Percentiles rank a stretch among this genome's conserved stretches.
These are phyloP conservation scores for Lasius platythorax DNA, from an alignment of 2,888 invertebrate genomes.

Conservation along the genomic window DNA sequence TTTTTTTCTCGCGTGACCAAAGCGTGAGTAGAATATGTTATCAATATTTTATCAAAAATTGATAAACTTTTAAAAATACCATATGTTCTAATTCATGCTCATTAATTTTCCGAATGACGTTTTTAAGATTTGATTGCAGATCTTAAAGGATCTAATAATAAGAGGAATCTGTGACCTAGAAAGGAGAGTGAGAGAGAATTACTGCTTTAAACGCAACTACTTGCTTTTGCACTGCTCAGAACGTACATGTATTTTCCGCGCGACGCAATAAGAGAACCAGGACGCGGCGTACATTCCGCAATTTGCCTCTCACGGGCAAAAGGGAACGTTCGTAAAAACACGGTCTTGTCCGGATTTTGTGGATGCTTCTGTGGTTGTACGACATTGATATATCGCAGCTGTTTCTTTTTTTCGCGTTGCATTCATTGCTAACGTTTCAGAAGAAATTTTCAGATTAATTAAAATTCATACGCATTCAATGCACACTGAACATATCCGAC, in stretches of 20 bases:
- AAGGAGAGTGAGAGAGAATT: constrained; percentile 16
- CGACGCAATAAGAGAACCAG: constrained; percentile 50
- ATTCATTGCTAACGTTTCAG: constrained; percentile 2
- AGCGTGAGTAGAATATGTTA: neutral
- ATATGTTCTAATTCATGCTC: neutral
- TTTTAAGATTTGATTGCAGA: neutral
- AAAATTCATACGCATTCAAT: constrained; percentile 4
- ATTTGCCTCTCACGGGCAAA: constrained; percentile 60
- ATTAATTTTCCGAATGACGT: constrained; percentile 4
- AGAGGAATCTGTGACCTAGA: constrained; percentile 11
- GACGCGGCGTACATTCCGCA: constrained; percentile 50
- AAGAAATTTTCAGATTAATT: constrained; percentile 35
- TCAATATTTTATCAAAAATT: neutral
- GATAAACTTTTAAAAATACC: neutral
- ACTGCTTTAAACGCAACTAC: constrained; percentile 46
- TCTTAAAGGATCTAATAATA: neutral
- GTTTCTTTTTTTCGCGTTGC: constrained; percentile 11
- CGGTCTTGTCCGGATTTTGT: constrained; percentile 46
- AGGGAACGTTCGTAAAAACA: constrained; percentile 34
- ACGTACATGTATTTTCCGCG: constrained; percentile 38
- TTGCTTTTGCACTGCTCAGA: constrained; percentile 30
- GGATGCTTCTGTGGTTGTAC: constrained; percentile 29
- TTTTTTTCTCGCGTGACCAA: too few relatives aligned
- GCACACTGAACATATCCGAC: neutral
- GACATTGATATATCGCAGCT: constrained; percentile 52